Evolutionary conservation across 2,888 invertebrate species (phyloP).

Genomic region (Pecten maximus): DNA sequence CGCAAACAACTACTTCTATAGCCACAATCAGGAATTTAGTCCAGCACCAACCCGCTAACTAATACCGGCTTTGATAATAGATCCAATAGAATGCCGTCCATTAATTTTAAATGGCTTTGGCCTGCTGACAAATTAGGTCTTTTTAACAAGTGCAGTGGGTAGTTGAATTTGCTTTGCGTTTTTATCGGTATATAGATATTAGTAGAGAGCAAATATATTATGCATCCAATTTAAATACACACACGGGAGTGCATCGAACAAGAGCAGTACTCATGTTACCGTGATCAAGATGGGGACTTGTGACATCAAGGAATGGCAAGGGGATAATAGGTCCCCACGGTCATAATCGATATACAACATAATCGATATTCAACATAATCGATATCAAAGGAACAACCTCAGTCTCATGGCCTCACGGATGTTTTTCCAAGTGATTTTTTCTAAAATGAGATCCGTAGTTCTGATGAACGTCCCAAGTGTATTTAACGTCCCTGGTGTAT

Average conservation of each 20-base stretch:
- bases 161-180: constrained; percentile 11
- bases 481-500: no score
- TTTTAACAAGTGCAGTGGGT: not conserved
- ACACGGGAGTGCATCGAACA: not conserved
- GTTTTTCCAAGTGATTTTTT: no score
- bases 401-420: no score
- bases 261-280: not conserved
- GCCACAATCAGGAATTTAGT: not conserved
- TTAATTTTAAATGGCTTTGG: not conserved
- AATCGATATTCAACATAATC: no score
- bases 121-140: constrained; percentile 11
- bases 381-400: no score
- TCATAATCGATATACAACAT: no score
- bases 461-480: no score
- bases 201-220: constrained; percentile 29
- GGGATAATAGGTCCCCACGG: not conserved
- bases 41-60: not conserved
- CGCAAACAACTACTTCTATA: not conserved
- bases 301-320: not conserved
- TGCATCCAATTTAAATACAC: not conserved
- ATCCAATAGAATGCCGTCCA: not conserved
- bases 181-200: constrained; percentile 13
- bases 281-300: not conserved
- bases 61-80: not conserved
- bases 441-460: no score